phyloP scores from a whole-genome alignment of 2,797 vertebrate species.

The Platyrinchus mystaceus region DNA sequence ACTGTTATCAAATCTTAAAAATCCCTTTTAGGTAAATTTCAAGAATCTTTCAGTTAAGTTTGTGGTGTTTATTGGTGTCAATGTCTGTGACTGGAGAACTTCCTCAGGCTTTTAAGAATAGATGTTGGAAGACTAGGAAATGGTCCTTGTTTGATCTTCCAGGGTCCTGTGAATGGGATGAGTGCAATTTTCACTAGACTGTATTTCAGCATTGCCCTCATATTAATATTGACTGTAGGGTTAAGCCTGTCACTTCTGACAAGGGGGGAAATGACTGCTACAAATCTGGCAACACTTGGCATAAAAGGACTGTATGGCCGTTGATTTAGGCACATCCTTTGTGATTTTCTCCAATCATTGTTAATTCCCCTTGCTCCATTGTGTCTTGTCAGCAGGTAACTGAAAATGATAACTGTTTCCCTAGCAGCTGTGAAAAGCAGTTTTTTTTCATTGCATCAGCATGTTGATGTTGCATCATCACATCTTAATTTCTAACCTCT shows the following conservation, averaged over 20 bases:
- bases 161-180: slow-evolving; percentile 5
- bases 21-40: slow-evolving; percentile 38
- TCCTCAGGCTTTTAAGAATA: slow-evolving; percentile 22
- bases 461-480: not conserved
- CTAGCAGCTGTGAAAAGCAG: not conserved
- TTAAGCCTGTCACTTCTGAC: slow-evolving; percentile 7
- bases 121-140: slow-evolving; percentile 27
- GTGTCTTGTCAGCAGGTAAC: not conserved
- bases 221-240: not conserved
- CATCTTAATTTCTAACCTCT: not conserved
- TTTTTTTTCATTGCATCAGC: not conserved
- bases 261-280: not conserved
- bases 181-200: slow-evolving; percentile 31
- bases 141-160: not conserved
- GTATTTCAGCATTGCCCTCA: not conserved
- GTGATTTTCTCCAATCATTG: not conserved
- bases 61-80: slow-evolving; percentile 48
- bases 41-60: slow-evolving; percentile 36
- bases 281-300: not conserved
- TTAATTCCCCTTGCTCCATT: not conserved
- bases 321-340: not conserved
- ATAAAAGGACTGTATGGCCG: not conserved
- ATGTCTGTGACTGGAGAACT: slow-evolving; percentile 43
- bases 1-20: not conserved
- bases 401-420: not conserved